These are phyloP conservation scores for Lordiphosa mommai DNA, from an alignment of 1,140 invertebrate species.

Conservation along the genomic window DNA sequence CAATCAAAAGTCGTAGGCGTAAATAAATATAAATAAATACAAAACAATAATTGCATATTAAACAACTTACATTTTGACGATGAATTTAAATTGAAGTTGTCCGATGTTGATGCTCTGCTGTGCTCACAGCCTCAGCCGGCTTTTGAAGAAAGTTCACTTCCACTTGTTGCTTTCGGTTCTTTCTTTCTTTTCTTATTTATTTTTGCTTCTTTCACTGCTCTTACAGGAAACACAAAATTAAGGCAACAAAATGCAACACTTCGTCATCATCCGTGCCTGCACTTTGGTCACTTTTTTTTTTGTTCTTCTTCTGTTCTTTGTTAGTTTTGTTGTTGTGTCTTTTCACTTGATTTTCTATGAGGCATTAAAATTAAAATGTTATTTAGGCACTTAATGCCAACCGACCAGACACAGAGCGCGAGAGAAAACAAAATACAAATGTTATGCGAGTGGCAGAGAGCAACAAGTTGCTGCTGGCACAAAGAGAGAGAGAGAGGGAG, in stretches of 20 bases:
- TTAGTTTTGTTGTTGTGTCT: slow-evolving; percentile 28
- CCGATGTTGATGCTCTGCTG: slow-evolving; percentile 1
- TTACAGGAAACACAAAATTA: slow-evolving; percentile 71
- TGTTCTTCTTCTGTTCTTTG: slow-evolving; percentile 38
- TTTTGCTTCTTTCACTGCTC: slow-evolving; percentile 33
- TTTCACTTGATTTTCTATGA: slow-evolving; percentile 13
- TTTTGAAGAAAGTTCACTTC: slow-evolving; percentile 63
- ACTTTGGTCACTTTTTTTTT: slow-evolving; percentile 31
- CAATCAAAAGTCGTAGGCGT: slow-evolving; percentile 66
- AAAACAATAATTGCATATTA: slow-evolving; percentile 73
- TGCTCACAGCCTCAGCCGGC: slow-evolving; percentile 55
- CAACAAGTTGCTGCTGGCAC: slow-evolving; percentile 14
- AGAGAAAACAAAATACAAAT: slow-evolving; percentile 7
- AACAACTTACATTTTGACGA: slow-evolving; percentile 23
- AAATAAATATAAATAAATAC: slow-evolving; percentile 56
- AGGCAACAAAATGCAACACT: slow-evolving; percentile 49
- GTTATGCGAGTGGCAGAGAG: slow-evolving; percentile 10
- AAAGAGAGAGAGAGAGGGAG: slow-evolving; percentile 4
- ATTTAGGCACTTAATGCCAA: slow-evolving; percentile 32
- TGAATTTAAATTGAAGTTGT: neutral
- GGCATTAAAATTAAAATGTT: slow-evolving; percentile 47
- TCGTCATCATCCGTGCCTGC: slow-evolving; percentile 31
- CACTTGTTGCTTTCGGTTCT: slow-evolving; percentile 61
- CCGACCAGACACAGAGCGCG: neutral
- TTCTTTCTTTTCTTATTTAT: slow-evolving; percentile 19